These are phyloP conservation scores for Buathra laborator DNA, from an alignment of 2,888 invertebrate genomes.

Conservation along the genomic window DNA sequence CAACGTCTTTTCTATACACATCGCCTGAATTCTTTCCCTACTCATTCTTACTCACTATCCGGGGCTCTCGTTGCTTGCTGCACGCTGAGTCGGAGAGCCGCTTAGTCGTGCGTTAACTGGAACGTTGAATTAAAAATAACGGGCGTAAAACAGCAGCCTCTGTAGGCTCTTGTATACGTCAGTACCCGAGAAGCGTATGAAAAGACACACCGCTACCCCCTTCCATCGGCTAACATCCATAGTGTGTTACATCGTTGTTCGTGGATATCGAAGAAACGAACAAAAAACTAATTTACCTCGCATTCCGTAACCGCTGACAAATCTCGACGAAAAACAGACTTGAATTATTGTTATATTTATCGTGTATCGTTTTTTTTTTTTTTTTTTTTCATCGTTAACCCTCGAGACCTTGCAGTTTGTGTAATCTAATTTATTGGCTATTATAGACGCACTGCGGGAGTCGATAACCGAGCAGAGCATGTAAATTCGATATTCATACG, in stretches of 20 bases:
- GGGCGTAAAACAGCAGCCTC: slow-evolving; percentile 54
- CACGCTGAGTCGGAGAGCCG: slow-evolving; percentile 48
- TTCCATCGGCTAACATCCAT: background rate
- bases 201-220: slow-evolving; percentile 30
- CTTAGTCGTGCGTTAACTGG: slow-evolving; percentile 69
- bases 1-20: slow-evolving; percentile 58
- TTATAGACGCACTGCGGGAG: background rate
- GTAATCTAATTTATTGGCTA: slow-evolving; percentile 40
- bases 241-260: background rate
- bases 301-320: slow-evolving; percentile 1
- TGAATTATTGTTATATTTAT: slow-evolving; percentile 32
- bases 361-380: background rate
- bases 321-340: background rate
- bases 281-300: slow-evolving; percentile 22
- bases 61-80: slow-evolving; percentile 18
- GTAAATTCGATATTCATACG: slow-evolving; percentile 36
- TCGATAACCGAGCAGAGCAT: slow-evolving; percentile 23
- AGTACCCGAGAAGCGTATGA: slow-evolving; percentile 17
- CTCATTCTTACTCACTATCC: slow-evolving; percentile 44
- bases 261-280: background rate
- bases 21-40: slow-evolving; percentile 59
- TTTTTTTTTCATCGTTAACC: slow-evolving; percentile 6
- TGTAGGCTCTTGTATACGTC: slow-evolving; percentile 52
- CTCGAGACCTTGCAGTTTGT: background rate
- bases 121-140: slow-evolving; percentile 69